These are phyloP conservation scores for Seira ritae DNA, from an alignment of 2,888 invertebrate genomes.

Conservation along the genomic window DNA sequence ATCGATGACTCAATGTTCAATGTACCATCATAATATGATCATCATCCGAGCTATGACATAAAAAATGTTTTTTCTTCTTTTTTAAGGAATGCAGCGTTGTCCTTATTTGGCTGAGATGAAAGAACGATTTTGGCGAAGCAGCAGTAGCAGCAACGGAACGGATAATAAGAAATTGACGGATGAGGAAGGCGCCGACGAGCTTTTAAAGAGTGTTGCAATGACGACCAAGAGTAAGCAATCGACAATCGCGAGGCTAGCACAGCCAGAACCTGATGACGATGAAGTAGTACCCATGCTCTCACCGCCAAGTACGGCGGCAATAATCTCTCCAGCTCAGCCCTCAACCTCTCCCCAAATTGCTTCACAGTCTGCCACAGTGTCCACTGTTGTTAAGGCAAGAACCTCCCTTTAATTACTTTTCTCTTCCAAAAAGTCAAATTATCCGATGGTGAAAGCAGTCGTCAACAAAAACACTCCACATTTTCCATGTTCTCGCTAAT, in stretches of 20 bases:
- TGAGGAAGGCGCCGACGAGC: conserved; percentile 73
- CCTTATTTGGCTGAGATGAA: conserved; percentile 74
- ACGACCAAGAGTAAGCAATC: conserved; percentile 74
- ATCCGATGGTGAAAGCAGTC: too few species aligned
- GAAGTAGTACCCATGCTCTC: conserved; percentile 74
- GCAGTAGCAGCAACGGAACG: conserved; percentile 66
- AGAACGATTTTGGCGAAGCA: conserved; percentile 73
- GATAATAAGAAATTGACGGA: conserved; percentile 72
- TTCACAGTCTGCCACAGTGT: conserved; percentile 75
- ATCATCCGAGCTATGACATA: too few species aligned
- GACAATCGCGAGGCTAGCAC: conserved; percentile 73
- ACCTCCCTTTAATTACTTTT: background rate
- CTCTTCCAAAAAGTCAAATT: background rate
- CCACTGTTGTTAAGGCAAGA: conserved; percentile 73
- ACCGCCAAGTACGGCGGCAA: conserved; percentile 76
- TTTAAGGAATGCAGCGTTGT: conserved; percentile 74
- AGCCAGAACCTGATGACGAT: conserved; percentile 73
- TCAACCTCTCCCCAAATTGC: conserved; percentile 73
- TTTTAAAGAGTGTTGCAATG: conserved; percentile 74
- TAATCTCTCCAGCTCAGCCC: conserved; percentile 75
- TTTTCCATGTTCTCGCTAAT: too few species aligned
- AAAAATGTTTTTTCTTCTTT: conserved; percentile 25
- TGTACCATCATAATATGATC: background rate
- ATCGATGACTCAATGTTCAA: too few species aligned
- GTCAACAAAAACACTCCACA: too few species aligned